Evolutionary conservation across 2,797 vertebrate genomes (phyloP).

Genomic region (Halcyon leucocephala): DNA sequence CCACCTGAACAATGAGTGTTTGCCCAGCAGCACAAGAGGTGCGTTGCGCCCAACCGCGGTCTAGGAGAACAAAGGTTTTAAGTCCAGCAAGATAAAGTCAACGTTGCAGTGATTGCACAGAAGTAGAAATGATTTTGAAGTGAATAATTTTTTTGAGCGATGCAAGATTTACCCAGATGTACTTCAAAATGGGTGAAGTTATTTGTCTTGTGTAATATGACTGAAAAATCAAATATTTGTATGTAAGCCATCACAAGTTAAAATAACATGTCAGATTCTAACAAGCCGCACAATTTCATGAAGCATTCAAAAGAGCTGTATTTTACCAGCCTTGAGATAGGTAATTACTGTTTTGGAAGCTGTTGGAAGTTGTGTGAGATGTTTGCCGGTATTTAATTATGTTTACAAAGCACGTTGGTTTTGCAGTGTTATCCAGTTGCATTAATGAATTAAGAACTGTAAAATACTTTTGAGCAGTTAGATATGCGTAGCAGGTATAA

Average conservation of each 20-base stretch:
- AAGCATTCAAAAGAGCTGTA: not conserved
- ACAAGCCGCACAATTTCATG: not conserved
- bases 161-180: not conserved
- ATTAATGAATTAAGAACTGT: not conserved
- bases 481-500: not conserved
- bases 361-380: not conserved
- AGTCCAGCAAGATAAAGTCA: not conserved
- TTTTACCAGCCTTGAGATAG: not conserved
- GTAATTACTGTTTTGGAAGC: not conserved
- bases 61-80: rapidly evolving
- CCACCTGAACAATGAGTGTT: not conserved
- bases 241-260: not conserved
- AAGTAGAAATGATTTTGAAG: not conserved
- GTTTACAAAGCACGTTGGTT: not conserved
- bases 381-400: not conserved
- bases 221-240: not conserved
- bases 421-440: not conserved
- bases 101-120: rapidly evolving
- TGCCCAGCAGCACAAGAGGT: rapidly evolving
- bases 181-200: not conserved
- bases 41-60: rapidly evolving
- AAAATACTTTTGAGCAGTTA: not conserved
- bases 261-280: not conserved
- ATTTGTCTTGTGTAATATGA: not conserved
- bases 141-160: not conserved